Base-by-base conservation (phyloP, 1,140 invertebrate species). In the Zeugodacus cucurbitae region DNA sequence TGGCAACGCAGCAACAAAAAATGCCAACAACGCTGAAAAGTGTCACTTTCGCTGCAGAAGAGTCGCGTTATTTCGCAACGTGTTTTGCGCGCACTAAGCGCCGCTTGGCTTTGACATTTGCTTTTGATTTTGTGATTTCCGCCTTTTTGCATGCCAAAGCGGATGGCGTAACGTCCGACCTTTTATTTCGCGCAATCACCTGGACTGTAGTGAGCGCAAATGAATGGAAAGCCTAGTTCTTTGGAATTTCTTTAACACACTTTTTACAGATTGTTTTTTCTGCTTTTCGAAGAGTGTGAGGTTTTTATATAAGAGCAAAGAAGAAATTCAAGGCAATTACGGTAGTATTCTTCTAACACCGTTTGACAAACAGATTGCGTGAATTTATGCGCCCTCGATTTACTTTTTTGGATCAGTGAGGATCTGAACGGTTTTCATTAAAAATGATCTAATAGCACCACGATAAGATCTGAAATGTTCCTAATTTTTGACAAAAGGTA, bases 51-150 rank as follows among this genome's bases (percentile, higher is more conserved):
- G 34, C 67, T 74, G 34, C 67, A 74, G 67, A 2, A 20, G 6
- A 5, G 14, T 41, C 17, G 29, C 67, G 32, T 3, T 22, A 3
- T 67, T 48, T 4, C 14, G 48, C 14, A n/a, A n/a, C 14, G 29
- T 32, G 17, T 37, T 37, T 34, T 74, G 58, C 26, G 58, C 67
- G n/a, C 6, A 14, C 32, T 20, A 32, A 67, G 64, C 32, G 64
- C 0, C 34, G 34, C 67, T 22, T 8, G 34, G 34, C 67, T 82
- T 34, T 48, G 41, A 82, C 74, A 48, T 48, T 82, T 44, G 37
- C 37, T 82, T 82, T 82, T 82, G 74, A 82, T 82, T 82, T 48
- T 82, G 74, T 82, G 41, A 82, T 54, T 44, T 82, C 74, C 7
- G 37, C 74, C 11, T 44, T 82, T 41, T 82, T 82, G 22, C 74